A percentile compares a stretch with the other conserved stretches of the same genome.
Conservation (phyloP, 2,797 vertebrate genomes). For the Pteropus rufus region DNA sequence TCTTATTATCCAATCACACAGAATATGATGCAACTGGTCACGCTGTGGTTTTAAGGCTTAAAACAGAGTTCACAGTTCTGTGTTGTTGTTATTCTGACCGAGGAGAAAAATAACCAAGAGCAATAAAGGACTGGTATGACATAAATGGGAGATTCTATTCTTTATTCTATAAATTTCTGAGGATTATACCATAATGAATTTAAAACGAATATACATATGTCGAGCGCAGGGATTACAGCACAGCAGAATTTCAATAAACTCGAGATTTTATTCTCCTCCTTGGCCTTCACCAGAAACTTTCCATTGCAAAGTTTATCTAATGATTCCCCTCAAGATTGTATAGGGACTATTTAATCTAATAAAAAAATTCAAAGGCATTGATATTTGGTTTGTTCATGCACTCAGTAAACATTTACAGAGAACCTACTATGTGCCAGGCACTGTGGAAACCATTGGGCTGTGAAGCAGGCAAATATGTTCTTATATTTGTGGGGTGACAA, state of each 20-base stretch:
- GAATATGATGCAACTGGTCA: neutral
- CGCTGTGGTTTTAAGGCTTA: constrained; percentile 25
- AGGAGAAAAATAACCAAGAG: neutral
- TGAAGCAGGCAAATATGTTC: neutral
- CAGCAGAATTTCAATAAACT: neutral
- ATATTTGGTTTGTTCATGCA: neutral
- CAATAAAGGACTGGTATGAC: neutral
- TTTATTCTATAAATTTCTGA: neutral
- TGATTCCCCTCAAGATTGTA: neutral
- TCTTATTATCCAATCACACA: neutral
- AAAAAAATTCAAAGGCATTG: neutral
- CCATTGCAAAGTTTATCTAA: neutral
- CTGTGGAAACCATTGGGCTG: neutral
- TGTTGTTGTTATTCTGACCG: neutral
- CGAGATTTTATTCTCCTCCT: neutral
- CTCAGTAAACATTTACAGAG: neutral
- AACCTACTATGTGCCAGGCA: neutral
- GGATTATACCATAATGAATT: neutral
- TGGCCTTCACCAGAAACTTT: neutral
- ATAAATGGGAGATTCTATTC: neutral
- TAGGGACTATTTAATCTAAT: neutral
- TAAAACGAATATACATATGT: neutral
- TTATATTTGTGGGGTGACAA: neutral
- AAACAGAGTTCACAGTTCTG: neutral
- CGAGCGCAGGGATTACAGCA: neutral